Evolutionary conservation across 2,797 vertebrate species (phyloP).

Genomic region (Antennarius maculatus): DNA sequence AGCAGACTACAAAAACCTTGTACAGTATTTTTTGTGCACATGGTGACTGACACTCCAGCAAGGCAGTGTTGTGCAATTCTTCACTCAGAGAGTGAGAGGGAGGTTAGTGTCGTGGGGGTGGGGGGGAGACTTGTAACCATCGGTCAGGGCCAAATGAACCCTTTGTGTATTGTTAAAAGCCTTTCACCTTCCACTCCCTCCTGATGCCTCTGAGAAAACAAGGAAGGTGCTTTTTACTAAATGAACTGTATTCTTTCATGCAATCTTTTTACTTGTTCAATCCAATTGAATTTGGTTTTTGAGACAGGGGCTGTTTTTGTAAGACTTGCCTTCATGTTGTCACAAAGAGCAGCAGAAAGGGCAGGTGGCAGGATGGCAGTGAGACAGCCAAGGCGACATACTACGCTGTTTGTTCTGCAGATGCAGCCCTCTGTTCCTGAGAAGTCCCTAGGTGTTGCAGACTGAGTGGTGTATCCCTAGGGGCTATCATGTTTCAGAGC

Average conservation of each 20-base stretch:
- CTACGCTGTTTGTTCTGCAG: constrained; percentile 70
- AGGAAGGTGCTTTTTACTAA: background rate
- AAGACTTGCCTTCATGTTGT: constrained; percentile 57
- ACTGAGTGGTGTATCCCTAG: constrained; percentile 65
- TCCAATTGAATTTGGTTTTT: constrained; percentile 22
- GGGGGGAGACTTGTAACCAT: constrained; percentile 43
- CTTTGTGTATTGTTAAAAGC: constrained; percentile 62
- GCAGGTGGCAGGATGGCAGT: constrained; percentile 64
- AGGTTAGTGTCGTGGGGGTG: constrained; percentile 35
- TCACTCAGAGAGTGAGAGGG: constrained; percentile 31
- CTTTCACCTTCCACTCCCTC: constrained; percentile 53
- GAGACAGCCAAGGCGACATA: constrained; percentile 52
- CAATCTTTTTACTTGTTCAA: background rate
- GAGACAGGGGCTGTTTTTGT: constrained; percentile 7
- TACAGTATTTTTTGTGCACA: constrained; percentile 70
- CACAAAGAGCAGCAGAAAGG: constrained; percentile 66
- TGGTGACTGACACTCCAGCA: constrained; percentile 70
- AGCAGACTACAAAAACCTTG: constrained; percentile 47
- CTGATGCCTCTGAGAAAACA: constrained; percentile 39
- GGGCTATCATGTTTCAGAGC: constrained; percentile 71
- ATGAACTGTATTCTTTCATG: background rate
- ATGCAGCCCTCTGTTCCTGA: constrained; percentile 68
- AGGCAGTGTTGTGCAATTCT: constrained; percentile 68
- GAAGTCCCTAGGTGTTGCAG: constrained; percentile 63
- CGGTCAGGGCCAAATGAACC: constrained; percentile 56